Base-by-base conservation (phyloP, 2,797 vertebrate species). In the Sardinella longiceps region DNA sequence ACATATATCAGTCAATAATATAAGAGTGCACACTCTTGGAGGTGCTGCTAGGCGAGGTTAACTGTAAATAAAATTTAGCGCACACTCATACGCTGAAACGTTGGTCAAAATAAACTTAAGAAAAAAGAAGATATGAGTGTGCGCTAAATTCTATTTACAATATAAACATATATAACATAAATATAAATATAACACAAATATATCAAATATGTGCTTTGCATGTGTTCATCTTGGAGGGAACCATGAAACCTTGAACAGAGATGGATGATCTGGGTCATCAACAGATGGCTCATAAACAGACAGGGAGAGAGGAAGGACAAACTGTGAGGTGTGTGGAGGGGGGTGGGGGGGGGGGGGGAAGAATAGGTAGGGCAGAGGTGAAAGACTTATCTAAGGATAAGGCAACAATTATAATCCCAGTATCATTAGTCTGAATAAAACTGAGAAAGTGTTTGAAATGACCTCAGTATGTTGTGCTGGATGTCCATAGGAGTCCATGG, bases 291-390 rank as follows among this genome's bases (percentile, higher is more conserved):
- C 51, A 53, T 20, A 20, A 18, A 53, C 7, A 53, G 51, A 53
- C 3, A 20, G 14, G 51, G 20, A 39, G 30, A 12, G 28, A 33
- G 70, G 70, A 77, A 39, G 33, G 70, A 39, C 15, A 20, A 39
- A 43, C 20, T 10, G 46, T 43, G 82, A 82, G 83, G 2, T 48
- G 46, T 3, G 2, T 48, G 84, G 84, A 87, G 86, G 84, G 87
- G 85, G 87, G 88, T 53, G 81, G 20, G 58, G 87, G 86, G 88
- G 84, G 85, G 85, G 85, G 45, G 85, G 74, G 66, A 77, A 48
- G 15, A 43, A 33, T 28, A 37, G 63, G 28, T 30, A 25, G 56
- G 23, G 50, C 50, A 56, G 53, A 18, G 53, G 23, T 58, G 56
- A 25, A 25, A 58, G 56, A n/a, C n/a, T 58, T 2, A 58, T 25